phyloP scores from a whole-genome alignment of 2,797 vertebrate genomes.

The Betta splendens region DNA sequence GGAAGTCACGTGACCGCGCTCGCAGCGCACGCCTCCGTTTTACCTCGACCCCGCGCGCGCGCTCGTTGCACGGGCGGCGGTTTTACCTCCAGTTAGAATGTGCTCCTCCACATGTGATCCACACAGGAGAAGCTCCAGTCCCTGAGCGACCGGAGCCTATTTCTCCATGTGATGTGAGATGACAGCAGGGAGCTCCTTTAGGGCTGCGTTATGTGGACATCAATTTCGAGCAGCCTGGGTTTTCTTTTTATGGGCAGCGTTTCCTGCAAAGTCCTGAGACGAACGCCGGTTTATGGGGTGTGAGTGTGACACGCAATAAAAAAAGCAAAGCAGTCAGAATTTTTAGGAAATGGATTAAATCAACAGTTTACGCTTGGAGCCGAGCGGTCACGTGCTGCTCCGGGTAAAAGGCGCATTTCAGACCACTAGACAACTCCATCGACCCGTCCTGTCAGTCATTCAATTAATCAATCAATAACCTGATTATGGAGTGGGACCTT shows the following conservation, averaged over 20 bases:
- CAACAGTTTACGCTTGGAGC: neutral
- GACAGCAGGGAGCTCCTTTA: conserved; percentile 55
- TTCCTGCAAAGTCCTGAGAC: conserved; percentile 19
- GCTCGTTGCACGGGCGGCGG: conserved; percentile 30
- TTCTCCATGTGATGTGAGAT: conserved; percentile 46
- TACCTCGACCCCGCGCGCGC: conserved; percentile 12
- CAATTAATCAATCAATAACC: conserved; percentile 13
- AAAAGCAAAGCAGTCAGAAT: conserved; percentile 7
- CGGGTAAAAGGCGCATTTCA: conserved; percentile 12
- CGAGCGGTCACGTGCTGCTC: neutral
- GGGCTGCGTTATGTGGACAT: conserved; percentile 42
- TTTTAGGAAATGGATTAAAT: conserved; percentile 19
- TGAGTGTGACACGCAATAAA: conserved; percentile 25
- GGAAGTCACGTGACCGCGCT: conserved; percentile 16
- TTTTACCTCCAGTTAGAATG: conserved; percentile 20
- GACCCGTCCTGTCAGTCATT: conserved; percentile 2
- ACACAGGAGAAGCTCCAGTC: conserved; percentile 20
- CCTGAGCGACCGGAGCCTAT: conserved; percentile 27
- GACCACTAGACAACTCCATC: neutral
- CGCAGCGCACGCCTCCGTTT: conserved; percentile 14
- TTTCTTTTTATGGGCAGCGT: conserved; percentile 43
- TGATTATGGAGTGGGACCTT: conserved; percentile 10
- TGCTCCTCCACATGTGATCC: conserved; percentile 9
- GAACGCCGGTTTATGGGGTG: conserved; percentile 6
- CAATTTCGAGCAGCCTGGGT: conserved; percentile 59